These are phyloP conservation scores for Melanostigma gelatinosum DNA, from an alignment of 2,113 vertebrate genomes.

Conservation along the genomic window DNA sequence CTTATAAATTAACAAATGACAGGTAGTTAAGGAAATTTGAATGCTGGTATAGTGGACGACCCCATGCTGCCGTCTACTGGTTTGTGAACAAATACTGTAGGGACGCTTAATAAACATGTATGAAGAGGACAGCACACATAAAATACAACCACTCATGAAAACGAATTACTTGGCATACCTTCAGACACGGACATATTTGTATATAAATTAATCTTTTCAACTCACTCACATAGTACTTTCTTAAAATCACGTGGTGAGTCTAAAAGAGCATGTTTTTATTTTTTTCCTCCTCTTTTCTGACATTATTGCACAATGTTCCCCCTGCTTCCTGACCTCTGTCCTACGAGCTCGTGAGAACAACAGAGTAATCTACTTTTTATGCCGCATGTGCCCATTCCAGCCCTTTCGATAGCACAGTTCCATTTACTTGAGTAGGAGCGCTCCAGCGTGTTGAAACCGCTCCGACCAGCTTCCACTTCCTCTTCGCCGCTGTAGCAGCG, in stretches of 20 bases:
- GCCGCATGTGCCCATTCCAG: neutral
- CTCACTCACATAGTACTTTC: too few species aligned
- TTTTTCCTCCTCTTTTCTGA: neutral
- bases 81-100: neutral
- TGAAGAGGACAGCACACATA: neutral
- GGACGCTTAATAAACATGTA: neutral
- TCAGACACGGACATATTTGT: too few species aligned
- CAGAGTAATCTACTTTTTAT: neutral
- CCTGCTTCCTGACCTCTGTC: neutral
- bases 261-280: neutral
- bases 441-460: neutral
- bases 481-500: neutral
- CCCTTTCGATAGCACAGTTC: neutral
- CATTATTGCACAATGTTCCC: neutral
- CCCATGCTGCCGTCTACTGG: neutral
- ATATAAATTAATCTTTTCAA: too few species aligned
- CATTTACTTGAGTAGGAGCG: too few species aligned
- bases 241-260: too few species aligned
- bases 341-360: neutral
- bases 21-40: neutral
- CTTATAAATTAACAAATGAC: neutral
- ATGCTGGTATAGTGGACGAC: neutral
- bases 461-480: neutral
- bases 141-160: too few species aligned
- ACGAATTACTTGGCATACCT: too few species aligned